Percentiles rank a stretch among this genome's conserved stretches.
Evolutionary conservation across 2,888 invertebrate species (phyloP).

Genomic region (Platycheirus rosarum): DNA sequence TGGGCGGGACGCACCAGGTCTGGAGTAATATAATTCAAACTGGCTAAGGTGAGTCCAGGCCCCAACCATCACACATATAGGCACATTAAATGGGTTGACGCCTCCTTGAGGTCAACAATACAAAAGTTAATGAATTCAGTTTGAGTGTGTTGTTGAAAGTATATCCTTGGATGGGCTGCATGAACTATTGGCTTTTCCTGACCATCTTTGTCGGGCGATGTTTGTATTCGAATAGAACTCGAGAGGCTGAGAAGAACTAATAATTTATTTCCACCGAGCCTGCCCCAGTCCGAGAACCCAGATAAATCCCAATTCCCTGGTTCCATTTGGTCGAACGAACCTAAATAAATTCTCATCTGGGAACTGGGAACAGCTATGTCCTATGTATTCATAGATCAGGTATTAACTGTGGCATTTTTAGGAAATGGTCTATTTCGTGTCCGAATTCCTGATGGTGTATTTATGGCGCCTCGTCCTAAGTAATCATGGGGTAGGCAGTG

Average conservation of each 20-base stretch:
- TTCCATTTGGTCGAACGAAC: slow-evolving; percentile 1
- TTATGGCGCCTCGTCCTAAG: slow-evolving; percentile 25
- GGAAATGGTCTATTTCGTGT: slow-evolving; percentile 29
- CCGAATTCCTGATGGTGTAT: slow-evolving; percentile 30
- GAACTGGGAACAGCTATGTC: background rate
- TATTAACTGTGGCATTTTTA: slow-evolving; percentile 19
- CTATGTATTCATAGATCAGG: slow-evolving; percentile 14
- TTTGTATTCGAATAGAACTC: slow-evolving; percentile 15
- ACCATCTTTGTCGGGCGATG: background rate
- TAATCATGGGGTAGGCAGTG: slow-evolving; percentile 6
- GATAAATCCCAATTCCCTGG: slow-evolving; percentile 12
- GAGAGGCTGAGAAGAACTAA: slow-evolving; percentile 9
- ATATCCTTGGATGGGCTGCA: slow-evolving; percentile 27
- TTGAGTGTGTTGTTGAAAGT: slow-evolving; percentile 25
- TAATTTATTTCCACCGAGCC: slow-evolving; percentile 15
- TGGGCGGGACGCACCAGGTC: slow-evolving; percentile 25
- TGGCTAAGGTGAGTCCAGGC: background rate
- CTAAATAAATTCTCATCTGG: slow-evolving; percentile 10
- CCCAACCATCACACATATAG: background rate
- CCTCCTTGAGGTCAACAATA: slow-evolving; percentile 35
- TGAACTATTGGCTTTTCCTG: slow-evolving; percentile 23
- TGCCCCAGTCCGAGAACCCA: background rate
- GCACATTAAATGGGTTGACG: slow-evolving; percentile 34
- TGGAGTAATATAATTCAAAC: slow-evolving; percentile 22
- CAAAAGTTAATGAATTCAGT: slow-evolving; percentile 44